Percentiles rank a stretch among this genome's conserved stretches.
Evolutionary conservation across 2,797 vertebrate genomes (phyloP).

Genomic region (Smutsia gigantea): DNA sequence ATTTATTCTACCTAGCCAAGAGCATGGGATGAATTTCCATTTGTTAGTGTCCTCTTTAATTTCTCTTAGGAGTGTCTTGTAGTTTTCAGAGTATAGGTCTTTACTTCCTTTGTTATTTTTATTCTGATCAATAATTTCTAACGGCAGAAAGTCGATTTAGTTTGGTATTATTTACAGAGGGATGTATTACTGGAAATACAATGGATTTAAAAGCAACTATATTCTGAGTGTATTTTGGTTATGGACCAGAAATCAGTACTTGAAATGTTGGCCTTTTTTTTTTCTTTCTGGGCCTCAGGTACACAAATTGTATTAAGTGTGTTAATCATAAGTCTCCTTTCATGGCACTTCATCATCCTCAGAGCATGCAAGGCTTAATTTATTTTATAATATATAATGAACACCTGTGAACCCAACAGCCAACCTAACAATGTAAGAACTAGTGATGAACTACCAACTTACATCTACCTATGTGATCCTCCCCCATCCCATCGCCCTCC

Average conservation of each 20-base stretch:
- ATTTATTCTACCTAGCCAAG: too few species aligned
- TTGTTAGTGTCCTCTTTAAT: too few species aligned
- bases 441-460: not conserved
- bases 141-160: slow-evolving; percentile 68
- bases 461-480: not conserved
- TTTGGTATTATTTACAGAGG: slow-evolving; percentile 35
- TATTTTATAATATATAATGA: not conserved
- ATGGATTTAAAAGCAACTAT: slow-evolving; percentile 6
- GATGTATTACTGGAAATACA: slow-evolving; percentile 41
- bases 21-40: too few species aligned
- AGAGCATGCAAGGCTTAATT: not conserved
- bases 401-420: not conserved
- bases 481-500: not conserved
- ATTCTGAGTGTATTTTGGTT: slow-evolving; percentile 52
- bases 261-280: not conserved
- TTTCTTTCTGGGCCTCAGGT: not conserved
- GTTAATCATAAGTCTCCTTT: not conserved
- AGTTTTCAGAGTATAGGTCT: too few species aligned
- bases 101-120: too few species aligned
- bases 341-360: not conserved
- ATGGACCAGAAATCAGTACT: slow-evolving; percentile 3
- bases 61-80: too few species aligned
- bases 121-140: slow-evolving; percentile 72
- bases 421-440: not conserved
- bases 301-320: not conserved